These are phyloP conservation scores for Buceros bicornis DNA, from an alignment of 2,797 vertebrate species.

Conservation along the genomic window DNA sequence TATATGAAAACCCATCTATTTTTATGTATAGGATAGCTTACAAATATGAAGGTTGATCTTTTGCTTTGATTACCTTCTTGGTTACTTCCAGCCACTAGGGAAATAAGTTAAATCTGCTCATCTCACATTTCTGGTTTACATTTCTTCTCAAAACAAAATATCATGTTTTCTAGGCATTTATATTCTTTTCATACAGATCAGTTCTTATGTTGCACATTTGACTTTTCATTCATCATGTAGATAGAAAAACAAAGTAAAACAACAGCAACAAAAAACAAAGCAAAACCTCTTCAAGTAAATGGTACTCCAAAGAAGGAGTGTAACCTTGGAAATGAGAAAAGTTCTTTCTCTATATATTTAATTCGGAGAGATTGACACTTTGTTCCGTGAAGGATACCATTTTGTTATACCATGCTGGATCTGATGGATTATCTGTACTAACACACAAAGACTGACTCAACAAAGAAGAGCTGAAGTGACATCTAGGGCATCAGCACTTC, in stretches of 20 bases:
- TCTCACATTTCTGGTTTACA: neutral
- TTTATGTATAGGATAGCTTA: neutral
- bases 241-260: neutral
- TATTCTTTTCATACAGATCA: neutral
- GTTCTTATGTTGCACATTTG: neutral
- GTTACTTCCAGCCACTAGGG: neutral
- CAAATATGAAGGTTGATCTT: neutral
- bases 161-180: neutral
- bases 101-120: neutral
- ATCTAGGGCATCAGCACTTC: neutral
- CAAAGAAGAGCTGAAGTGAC: neutral
- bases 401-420: neutral
- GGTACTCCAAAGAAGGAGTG: neutral
- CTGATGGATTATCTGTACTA: neutral
- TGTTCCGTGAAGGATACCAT: neutral
- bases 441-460: neutral
- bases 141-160: neutral
- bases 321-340: neutral
- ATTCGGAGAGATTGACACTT: neutral
- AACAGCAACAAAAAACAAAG: neutral
- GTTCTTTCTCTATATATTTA: neutral
- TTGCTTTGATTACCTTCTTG: neutral
- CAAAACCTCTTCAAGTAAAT: neutral
- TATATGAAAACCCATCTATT: neutral
- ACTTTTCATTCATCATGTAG: neutral